Base-by-base conservation (phyloP, 2,888 invertebrate species). In the Lepidonotus clava region DNA sequence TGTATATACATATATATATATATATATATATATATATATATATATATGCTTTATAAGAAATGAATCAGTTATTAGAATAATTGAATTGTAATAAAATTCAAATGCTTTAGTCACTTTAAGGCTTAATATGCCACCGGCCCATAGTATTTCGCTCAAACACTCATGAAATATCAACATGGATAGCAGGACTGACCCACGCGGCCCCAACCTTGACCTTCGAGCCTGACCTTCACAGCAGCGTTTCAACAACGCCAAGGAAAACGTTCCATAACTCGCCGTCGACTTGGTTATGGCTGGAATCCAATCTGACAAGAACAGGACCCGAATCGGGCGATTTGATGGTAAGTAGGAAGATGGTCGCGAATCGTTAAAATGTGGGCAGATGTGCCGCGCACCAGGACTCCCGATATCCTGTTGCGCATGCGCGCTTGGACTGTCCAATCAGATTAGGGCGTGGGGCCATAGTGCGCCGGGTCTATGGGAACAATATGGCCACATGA, bases 81-180 rank as follows among this genome's bases (percentile, higher is more conserved):
- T n/a, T n/a, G n/a, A n/a, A n/a, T n/a, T n/a, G n/a, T n/a, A n/a
- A n/a, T n/a, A n/a, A n/a, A n/a, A n/a, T n/a, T n/a, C n/a, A n/a
- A n/a, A n/a, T n/a, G n/a, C n/a, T n/a, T n/a, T n/a, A n/a, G n/a
- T n/a, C n/a, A n/a, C n/a, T n/a, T n/a, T n/a, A n/a, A n/a, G n/a
- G n/a, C n/a, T n/a, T n/a, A n/a, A n/a, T n/a, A n/a, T n/a, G n/a
- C n/a, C n/a, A n/a, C n/a, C n/a, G n/a, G n/a, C n/a, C n/a, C n/a
- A n/a, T n/a, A n/a, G n/a, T n/a, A 21, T 51, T 21, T 80, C 80
- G 46, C 80, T 80, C 28, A 41, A 46, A 80, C 46, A 46, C 80
- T 80, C 80, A 46, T 46, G 46, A 41, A 32, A 21, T 80, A 80
- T 80, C 80, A 80, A 80, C 41, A n/a, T n/a, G n/a, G 80, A n/a